Evolutionary conservation across 2,888 invertebrate species (phyloP).

Genomic region (Dioctria linearis): DNA sequence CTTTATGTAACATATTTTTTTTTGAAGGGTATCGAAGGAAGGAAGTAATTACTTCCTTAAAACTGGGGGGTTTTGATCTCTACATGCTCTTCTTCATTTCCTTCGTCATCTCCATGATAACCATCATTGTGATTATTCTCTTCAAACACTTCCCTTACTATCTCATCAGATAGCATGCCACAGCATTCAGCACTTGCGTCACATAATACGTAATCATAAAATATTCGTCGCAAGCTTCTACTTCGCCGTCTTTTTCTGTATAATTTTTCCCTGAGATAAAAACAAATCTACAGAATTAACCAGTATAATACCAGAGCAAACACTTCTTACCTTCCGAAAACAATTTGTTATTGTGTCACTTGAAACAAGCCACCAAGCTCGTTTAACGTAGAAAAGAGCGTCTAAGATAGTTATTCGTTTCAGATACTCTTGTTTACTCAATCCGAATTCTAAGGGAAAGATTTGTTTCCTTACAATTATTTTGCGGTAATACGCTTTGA

Average conservation of each 20-base stretch:
- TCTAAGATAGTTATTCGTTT: not conserved
- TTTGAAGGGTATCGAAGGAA: not conserved
- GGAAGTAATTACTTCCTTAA: too few species aligned
- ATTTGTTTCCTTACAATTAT: conserved; percentile 7
- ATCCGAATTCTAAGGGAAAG: not conserved
- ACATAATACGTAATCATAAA: not conserved
- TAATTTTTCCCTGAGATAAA: too few species aligned
- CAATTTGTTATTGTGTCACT: not conserved
- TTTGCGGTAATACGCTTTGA: not conserved
- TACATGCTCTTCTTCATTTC: not conserved
- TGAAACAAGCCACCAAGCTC: not conserved
- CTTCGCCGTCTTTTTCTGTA: not conserved
- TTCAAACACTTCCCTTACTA: not conserved
- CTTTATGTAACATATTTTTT: not conserved
- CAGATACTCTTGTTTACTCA: not conserved
- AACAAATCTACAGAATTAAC: too few species aligned
- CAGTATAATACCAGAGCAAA: too few species aligned
- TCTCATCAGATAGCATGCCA: not conserved
- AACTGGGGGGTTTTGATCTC: not conserved
- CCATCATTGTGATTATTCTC: not conserved
- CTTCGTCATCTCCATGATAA: not conserved
- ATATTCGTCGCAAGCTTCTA: not conserved
- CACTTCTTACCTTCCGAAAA: not conserved
- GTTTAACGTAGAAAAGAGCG: not conserved
- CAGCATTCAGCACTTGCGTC: not conserved